Conservation (phyloP, 1,140 invertebrate genomes). For the Pectinophora gossypiella region DNA sequence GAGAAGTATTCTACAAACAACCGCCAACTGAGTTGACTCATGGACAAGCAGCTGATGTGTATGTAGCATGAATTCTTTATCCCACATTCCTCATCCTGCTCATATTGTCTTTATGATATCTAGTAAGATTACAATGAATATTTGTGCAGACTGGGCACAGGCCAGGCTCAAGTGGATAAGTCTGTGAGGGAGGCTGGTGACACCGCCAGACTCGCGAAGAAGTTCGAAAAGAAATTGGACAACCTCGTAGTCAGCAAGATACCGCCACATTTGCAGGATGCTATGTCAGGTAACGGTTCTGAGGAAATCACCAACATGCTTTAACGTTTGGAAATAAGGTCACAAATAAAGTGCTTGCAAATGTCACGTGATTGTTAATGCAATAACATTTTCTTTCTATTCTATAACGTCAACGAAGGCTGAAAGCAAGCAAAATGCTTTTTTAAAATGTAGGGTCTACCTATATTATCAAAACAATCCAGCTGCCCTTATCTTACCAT, state of each 20-base stretch:
- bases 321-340: too few relatives aligned
- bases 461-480: too few relatives aligned
- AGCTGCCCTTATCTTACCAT: too few relatives aligned
- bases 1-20: not conserved
- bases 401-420: too few relatives aligned
- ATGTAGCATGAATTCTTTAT: not conserved
- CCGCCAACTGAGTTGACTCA: not conserved
- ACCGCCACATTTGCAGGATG: slow-evolving; percentile 33
- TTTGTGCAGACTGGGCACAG: too few relatives aligned
- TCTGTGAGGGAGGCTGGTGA: slow-evolving; percentile 49
- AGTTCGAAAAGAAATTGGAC: slow-evolving; percentile 53
- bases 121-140: too few relatives aligned
- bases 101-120: not conserved
- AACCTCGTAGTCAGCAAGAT: slow-evolving; percentile 38
- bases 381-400: too few relatives aligned
- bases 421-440: too few relatives aligned
- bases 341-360: too few relatives aligned
- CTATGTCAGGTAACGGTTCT: slow-evolving; percentile 67
- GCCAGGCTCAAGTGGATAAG: slow-evolving; percentile 48
- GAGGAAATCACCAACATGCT: too few relatives aligned
- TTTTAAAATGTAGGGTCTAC: too few relatives aligned
- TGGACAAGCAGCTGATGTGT: not conserved
- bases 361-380: too few relatives aligned
- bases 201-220: slow-evolving; percentile 46
- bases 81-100: not conserved